Base-by-base conservation (phyloP, 2,113 vertebrate species). In the Bubo bubo region DNA sequence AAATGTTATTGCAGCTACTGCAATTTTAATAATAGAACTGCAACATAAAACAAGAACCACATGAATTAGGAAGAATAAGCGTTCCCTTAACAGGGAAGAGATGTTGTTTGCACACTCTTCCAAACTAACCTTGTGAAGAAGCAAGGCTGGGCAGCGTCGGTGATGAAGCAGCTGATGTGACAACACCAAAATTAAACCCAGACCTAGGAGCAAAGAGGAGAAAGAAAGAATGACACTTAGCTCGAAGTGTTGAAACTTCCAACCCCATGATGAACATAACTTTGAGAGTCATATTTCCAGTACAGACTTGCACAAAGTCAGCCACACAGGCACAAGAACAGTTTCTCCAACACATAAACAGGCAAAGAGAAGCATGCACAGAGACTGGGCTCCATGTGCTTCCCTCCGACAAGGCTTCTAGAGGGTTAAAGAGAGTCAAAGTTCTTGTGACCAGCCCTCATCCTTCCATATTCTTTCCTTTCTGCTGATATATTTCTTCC, bases 111-210 rank as follows among this genome's bases (percentile, higher is more conserved):
- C 22, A 49, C 22, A 26, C 32, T 28, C 55, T 32, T 73, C 49
- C 82, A 74, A 92, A 95, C 96, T 10, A 94, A 98, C 98, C 98
- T 98, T 95, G 97, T 1, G 94, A 49, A 28, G 72, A 64, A 68
- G 89, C 2, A 7, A 98, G 95, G 80, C 64, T 97, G 71, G 97
- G 80, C 23, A 60, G 94, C 0, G 91, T 26, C 1, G 86, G 86
- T 24, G 89, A 86, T 1, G 97, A 39, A 75, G 94, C 59, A 68
- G 93, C 83, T 45, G 98, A 95, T 70, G 97, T 62, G 86, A 96
- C 86, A 55, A 71, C 74, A 58, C 96, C 77, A 79, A 98, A 98
- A 94, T 93, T 98, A 95, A 98, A 98, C 35, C 97, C 96, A 93
- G 98, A 52, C 85, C 98, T 98, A 70, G 62, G 12, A 86, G 74